phyloP scores from a whole-genome alignment of 2,888 invertebrate genomes.

The Caenorhabditis uteleia region DNA sequence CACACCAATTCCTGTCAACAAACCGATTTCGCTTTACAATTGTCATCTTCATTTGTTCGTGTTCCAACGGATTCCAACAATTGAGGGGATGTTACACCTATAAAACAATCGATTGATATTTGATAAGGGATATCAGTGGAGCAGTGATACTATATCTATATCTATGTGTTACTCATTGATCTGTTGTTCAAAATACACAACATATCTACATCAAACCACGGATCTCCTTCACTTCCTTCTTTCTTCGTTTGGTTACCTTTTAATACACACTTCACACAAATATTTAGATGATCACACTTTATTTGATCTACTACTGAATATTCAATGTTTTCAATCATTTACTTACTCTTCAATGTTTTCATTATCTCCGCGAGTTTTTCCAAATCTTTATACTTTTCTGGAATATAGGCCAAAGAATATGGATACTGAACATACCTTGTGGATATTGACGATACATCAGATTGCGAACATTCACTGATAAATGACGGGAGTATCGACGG shows the following conservation, averaged over 20 bases:
- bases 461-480: constrained; percentile 83
- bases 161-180: not conserved
- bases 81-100: constrained; percentile 79
- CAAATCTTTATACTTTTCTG: not conserved
- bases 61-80: constrained; percentile 78
- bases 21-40: constrained; percentile 76
- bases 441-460: constrained; percentile 80
- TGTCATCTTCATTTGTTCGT: constrained; percentile 74
- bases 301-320: no score
- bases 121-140: no score
- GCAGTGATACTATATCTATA: no score
- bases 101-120: no score
- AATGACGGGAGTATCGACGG: constrained; percentile 60
- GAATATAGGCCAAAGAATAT: not conserved
- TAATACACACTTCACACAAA: no score
- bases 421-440: constrained; percentile 70
- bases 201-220: constrained; percentile 13
- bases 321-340: constrained; percentile 2
- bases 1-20: constrained; percentile 1
- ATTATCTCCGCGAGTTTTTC: constrained; percentile 12
- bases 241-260: no score
- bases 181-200: constrained; percentile 3
- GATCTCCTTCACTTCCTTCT: no score
- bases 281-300: no score
- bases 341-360: constrained; percentile 33